Base-by-base conservation (phyloP, 2,113 vertebrate genomes). In the Accipiter cooperii region DNA sequence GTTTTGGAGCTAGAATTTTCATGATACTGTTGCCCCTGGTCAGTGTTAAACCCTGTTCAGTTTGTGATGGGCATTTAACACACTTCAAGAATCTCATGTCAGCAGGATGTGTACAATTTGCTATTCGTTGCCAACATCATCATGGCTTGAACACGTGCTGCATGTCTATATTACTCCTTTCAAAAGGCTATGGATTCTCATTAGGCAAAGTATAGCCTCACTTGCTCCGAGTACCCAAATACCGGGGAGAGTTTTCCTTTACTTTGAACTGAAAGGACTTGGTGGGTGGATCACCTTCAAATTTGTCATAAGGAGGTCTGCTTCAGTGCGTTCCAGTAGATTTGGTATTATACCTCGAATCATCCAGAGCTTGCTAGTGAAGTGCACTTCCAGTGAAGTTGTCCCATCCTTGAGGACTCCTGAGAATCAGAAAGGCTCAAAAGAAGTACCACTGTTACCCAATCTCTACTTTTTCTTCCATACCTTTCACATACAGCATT, bases 401-500 rank as follows among this genome's bases (percentile, higher is more conserved):
- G 38, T 78, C 42, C n/a, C 31, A 10, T 87, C 54, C 46, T 26
- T 84, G 44, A 51, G 42, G 33, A 66, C 55, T 66, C 34, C 34
- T 54, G 31, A 58, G 55, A 51, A 65, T 77, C 69, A 60, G 60
- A 29, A 46, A 24, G 51, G 38, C 69, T 81, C 79, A 33, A 14
- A 70, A 96, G 17, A 17, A 12, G 9, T 26, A 34, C 46, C 34
- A 13, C 28, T 46, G 16, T 74, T 84, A 26, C 5, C 38, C 57
- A 22, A 0, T 10, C 51, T 73, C 36, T 65, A 0, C 20, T 70
- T 81, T 42, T 73, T 33, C 38, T 89, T 79, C 26, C 16, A 11
- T 33, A 10, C 17, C 16, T 70, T 77, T 65, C 12, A 13, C 0
- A 0, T 33, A 22, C 11, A 58, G 4, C 17, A 2, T 44, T 36